These are phyloP conservation scores for Aplodontia rufa DNA, from an alignment of 2,113 vertebrate species.

Conservation along the genomic window DNA sequence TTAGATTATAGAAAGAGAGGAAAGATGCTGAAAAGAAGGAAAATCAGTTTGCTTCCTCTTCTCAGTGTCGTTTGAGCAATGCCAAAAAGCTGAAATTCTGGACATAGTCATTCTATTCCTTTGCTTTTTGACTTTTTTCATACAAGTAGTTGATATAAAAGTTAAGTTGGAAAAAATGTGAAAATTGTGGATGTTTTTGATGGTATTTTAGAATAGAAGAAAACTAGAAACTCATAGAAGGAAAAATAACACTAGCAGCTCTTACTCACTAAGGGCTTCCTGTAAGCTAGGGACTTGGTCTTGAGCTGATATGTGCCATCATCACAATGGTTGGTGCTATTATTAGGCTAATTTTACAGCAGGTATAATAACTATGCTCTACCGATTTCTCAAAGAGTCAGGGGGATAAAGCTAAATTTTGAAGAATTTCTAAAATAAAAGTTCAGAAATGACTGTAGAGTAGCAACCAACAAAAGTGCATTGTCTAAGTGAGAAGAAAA, in stretches of 20 bases:
- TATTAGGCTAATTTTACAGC: not conserved
- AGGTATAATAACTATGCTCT: not conserved
- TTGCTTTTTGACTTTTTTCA: not conserved
- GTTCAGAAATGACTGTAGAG: not conserved
- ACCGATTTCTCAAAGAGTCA: not conserved
- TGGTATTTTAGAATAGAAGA: not conserved
- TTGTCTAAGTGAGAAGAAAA: not conserved
- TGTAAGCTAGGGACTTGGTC: not conserved
- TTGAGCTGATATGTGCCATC: not conserved
- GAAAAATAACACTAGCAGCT: not conserved
- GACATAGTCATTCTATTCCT: not conserved
- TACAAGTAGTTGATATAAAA: not conserved
- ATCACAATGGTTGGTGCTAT: not conserved
- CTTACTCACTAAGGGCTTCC: not conserved
- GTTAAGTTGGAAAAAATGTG: not conserved
- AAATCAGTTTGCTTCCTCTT: not conserved
- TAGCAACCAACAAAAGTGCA: not conserved
- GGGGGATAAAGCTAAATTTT: not conserved
- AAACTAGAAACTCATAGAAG: not conserved
- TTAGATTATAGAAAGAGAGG: not conserved
- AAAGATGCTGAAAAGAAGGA: not conserved
- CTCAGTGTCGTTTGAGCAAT: not conserved
- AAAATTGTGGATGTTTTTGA: not conserved
- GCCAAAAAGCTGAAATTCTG: not conserved
- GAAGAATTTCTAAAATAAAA: not conserved